Conservation (phyloP, 2,797 vertebrate genomes). For the Taeniopygia guttata region DNA sequence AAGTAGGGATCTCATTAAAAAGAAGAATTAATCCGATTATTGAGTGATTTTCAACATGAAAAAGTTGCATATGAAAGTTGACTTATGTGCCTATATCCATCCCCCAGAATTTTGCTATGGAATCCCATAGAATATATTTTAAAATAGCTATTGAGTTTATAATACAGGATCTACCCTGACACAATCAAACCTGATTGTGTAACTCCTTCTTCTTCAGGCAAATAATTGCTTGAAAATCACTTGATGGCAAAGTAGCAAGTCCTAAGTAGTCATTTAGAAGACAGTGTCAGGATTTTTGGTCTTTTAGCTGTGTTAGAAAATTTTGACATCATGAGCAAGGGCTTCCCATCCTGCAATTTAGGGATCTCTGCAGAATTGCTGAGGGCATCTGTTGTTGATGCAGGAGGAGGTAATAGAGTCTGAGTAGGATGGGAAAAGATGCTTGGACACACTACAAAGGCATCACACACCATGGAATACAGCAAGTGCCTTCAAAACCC, state of each 20-base stretch:
- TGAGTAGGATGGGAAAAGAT: neutral
- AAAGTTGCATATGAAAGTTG: neutral
- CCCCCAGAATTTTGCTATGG: neutral
- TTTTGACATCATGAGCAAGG: neutral
- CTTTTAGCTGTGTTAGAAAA: neutral
- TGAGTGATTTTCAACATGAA: neutral
- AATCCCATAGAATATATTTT: neutral
- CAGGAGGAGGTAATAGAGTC: neutral
- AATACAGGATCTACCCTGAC: neutral
- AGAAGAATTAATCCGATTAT: neutral
- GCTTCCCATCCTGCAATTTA: neutral
- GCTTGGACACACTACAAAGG: neutral
- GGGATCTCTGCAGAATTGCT: neutral
- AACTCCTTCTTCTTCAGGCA: neutral
- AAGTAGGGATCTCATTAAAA: neutral
- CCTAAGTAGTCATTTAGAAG: neutral
- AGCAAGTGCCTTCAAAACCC: neutral
- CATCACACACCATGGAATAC: neutral
- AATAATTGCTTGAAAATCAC: neutral
- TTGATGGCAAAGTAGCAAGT: neutral
- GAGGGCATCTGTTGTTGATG: neutral
- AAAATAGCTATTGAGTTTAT: neutral
- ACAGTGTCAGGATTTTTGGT: neutral
- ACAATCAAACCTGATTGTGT: neutral
- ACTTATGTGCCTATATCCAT: neutral